Evolutionary conservation across 2,113 vertebrate species (phyloP).

Genomic region (Speoplatyrhinus poulsoni): DNA sequence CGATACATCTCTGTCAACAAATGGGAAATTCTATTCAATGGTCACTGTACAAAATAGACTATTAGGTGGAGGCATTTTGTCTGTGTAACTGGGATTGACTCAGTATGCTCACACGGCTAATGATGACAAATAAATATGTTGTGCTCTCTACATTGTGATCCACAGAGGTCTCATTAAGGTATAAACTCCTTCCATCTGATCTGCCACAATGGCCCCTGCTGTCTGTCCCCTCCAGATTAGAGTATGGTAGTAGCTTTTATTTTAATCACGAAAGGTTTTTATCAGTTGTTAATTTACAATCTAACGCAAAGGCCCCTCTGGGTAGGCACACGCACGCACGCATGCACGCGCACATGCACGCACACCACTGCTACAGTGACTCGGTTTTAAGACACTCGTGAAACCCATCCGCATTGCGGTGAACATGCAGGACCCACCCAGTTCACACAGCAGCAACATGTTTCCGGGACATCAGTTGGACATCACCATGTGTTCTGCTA

Average conservation of each 20-base stretch:
- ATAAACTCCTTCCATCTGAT: conserved; percentile 39
- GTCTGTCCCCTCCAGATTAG: conserved; percentile 24
- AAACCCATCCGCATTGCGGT: conserved; percentile 28
- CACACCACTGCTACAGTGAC: conserved; percentile 76
- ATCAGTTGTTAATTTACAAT: conserved; percentile 57
- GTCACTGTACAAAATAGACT: too few relatives aligned
- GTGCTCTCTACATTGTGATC: conserved; percentile 63
- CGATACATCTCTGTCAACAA: neutral
- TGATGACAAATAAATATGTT: conserved; percentile 52
- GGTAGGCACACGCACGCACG: conserved; percentile 25
- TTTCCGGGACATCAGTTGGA: neutral
- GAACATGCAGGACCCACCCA: conserved; percentile 36
- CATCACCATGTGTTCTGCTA: neutral
- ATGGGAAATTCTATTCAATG: too few relatives aligned
- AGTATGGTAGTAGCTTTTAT: conserved; percentile 59
- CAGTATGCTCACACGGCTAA: conserved; percentile 40
- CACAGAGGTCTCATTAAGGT: conserved; percentile 23
- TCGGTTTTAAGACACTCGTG: conserved; percentile 70
- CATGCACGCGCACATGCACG: conserved; percentile 41
- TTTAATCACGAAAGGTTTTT: conserved; percentile 56
- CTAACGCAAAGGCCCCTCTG: conserved; percentile 69
- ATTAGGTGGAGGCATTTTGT: too few relatives aligned
- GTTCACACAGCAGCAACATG: neutral
- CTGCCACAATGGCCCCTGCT: conserved; percentile 23
- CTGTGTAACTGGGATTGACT: conserved; percentile 43